Percentiles rank a stretch among this genome's conserved stretches.
Evolutionary conservation across 2,888 invertebrate genomes (phyloP).

Genomic region (Siphlonurus alternatus): DNA sequence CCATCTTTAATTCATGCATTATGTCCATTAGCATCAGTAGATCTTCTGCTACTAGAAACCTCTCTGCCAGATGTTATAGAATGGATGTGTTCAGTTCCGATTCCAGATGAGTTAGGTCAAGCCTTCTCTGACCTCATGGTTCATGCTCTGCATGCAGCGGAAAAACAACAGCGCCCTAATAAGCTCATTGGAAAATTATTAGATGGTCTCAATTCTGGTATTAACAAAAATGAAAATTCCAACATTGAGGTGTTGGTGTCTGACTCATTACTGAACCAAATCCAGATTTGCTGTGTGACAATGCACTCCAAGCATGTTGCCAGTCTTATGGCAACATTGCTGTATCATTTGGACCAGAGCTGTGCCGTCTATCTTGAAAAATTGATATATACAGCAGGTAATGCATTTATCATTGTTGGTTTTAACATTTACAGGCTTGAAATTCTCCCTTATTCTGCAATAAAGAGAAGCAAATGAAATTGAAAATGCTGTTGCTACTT

Average conservation of each 20-base stretch:
- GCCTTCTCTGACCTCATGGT: not conserved
- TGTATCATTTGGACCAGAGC: not conserved
- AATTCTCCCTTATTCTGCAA: no score
- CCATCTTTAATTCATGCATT: not conserved
- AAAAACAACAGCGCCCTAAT: not conserved
- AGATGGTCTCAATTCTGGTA: not conserved
- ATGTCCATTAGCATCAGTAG: not conserved
- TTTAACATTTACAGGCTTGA: no score
- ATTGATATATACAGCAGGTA: no score
- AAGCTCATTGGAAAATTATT: not conserved
- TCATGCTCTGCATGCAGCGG: not conserved
- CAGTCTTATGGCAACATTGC: not conserved
- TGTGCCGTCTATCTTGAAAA: not conserved
- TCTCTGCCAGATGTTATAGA: not conserved
- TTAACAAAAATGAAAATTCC: no score
- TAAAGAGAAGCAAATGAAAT: no score
- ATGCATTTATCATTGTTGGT: no score
- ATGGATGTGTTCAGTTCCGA: not conserved
- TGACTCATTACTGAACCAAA: not conserved
- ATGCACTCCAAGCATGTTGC: not conserved
- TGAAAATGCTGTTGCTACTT: no score
- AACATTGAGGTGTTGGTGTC: not conserved
- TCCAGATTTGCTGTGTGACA: not conserved
- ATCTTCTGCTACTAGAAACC: not conserved
- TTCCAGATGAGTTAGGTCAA: no score